Conservation (phyloP, 2,113 vertebrate genomes). For the Paradoxurus hermaphroditus region DNA sequence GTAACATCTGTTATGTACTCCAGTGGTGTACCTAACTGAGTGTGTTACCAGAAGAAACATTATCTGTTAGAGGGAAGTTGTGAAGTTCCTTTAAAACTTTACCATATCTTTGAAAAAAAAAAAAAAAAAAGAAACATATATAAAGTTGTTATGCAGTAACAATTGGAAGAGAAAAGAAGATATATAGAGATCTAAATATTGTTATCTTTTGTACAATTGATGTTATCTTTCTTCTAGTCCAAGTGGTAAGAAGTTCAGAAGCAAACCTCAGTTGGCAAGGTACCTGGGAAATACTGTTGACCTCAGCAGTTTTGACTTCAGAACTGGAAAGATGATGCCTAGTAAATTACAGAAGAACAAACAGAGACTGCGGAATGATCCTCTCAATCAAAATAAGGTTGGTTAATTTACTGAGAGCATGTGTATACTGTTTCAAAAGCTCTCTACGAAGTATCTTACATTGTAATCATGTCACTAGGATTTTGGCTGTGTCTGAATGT, state of each 20-base stretch:
- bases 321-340: slow-evolving; percentile 91
- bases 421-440: neutral
- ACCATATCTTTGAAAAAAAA: neutral
- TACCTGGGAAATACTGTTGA: slow-evolving; percentile 91
- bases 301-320: slow-evolving; percentile 90
- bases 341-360: slow-evolving; percentile 94
- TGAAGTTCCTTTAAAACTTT: neutral
- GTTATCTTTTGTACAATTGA: slow-evolving; percentile 67
- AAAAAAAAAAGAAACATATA: neutral
- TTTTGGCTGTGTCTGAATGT: neutral
- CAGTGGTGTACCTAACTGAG: neutral
- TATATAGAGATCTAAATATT: slow-evolving; percentile 34
- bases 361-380: slow-evolving; percentile 89
- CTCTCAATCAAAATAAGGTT: slow-evolving; percentile 89
- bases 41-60: neutral
- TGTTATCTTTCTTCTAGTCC: slow-evolving; percentile 85
- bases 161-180: neutral
- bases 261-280: slow-evolving; percentile 93
- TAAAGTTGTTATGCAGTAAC: neutral
- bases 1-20: neutral
- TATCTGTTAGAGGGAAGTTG: neutral
- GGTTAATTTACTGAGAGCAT: slow-evolving; percentile 58
- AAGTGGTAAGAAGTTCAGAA: slow-evolving; percentile 93
- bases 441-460: neutral
- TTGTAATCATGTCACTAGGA: neutral